Evolutionary conservation across 2,888 invertebrate genomes (phyloP).

Genomic region (Ochlodes sylvanus): DNA sequence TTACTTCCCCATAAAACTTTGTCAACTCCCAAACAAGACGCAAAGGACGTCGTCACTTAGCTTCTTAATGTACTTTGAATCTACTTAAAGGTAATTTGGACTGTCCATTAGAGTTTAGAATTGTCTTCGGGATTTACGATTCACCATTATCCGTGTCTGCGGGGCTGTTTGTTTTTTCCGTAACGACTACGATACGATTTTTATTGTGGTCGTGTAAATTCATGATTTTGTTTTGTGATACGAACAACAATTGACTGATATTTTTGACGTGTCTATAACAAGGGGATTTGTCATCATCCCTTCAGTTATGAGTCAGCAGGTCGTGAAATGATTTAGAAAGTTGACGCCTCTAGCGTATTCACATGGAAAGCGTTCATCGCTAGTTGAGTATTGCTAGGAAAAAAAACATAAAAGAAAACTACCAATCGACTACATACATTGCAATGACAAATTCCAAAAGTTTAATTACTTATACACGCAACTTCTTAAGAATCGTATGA

Average conservation of each 20-base stretch:
- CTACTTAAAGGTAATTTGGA: constrained; percentile 67
- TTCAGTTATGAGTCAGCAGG: too few relatives aligned
- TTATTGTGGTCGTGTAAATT: not conserved
- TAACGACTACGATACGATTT: constrained; percentile 13
- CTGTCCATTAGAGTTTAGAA: constrained; percentile 70
- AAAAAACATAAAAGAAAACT: too few relatives aligned
- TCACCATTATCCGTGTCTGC: constrained; percentile 22
- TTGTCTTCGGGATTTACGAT: constrained; percentile 40
- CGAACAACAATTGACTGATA: not conserved
- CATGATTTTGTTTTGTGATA: not conserved
- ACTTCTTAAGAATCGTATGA: too few relatives aligned
- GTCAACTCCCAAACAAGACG: constrained; percentile 53
- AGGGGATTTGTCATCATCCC: too few relatives aligned
- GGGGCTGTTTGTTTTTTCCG: constrained; percentile 1
- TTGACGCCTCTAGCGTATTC: too few relatives aligned
- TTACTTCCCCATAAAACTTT: constrained; percentile 20
- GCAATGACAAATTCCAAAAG: too few relatives aligned
- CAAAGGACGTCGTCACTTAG: constrained; percentile 58
- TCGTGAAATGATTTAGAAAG: too few relatives aligned
- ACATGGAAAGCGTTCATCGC: too few relatives aligned
- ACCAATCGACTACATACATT: too few relatives aligned
- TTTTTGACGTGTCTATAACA: too few relatives aligned
- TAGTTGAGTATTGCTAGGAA: too few relatives aligned
- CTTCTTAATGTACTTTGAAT: constrained; percentile 67
- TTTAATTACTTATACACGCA: too few relatives aligned